Base-by-base conservation (phyloP, 2,113 vertebrate genomes). In the Sceloporus undulatus region DNA sequence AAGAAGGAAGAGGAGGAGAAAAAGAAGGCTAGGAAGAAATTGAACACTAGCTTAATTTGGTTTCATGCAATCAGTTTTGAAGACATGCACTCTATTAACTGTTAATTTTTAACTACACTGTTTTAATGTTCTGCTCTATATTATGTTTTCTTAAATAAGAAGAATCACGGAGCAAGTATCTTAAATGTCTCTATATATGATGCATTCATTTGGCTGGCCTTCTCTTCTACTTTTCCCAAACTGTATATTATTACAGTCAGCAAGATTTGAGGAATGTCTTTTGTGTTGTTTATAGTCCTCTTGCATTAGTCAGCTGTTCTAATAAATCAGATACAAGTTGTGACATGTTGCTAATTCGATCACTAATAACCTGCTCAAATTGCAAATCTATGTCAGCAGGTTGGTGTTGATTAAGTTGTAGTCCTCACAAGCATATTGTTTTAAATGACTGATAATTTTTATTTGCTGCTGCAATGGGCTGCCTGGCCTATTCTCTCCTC, bases 281-380 rank as follows among this genome's bases (percentile, higher is more conserved):
- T 56, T 70, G 3, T 66, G 88, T 89, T 95, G 89, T 92, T 95
- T 94, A 95, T 80, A 48, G 85, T 91, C 93, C 74, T 0, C 25
- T 92, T 95, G 90, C 84, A 87, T 95, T 94, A 88, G 83, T 94
- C 82, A 65, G 89, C 90, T 94, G 92, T 94, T 93, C 95, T 96
- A 96, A 96, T 96, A 97, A 97, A 96, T 95, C 95, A 94, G 93
- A 95, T 96, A 95, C 97, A 96, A 97, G 97, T 97, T 96, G 94
- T 96, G 95, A 95, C 97, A 96, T 89, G 97, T 94, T 96, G 94
- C 93, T 97, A 97, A 96, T 97, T 96, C 94, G 91, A 95, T 96
- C 96, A 96, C 92, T 97, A 96, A 96, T 97, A 96, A 96, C 91
- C 90, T 95, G 93, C 94, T 96, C 94, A 94, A 95, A 96, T 96